A percentile compares a stretch with the other conserved stretches of the same genome.
Evolutionary conservation across 1,140 invertebrate species (phyloP).

Genomic region (Rhagoletis zephyria): DNA sequence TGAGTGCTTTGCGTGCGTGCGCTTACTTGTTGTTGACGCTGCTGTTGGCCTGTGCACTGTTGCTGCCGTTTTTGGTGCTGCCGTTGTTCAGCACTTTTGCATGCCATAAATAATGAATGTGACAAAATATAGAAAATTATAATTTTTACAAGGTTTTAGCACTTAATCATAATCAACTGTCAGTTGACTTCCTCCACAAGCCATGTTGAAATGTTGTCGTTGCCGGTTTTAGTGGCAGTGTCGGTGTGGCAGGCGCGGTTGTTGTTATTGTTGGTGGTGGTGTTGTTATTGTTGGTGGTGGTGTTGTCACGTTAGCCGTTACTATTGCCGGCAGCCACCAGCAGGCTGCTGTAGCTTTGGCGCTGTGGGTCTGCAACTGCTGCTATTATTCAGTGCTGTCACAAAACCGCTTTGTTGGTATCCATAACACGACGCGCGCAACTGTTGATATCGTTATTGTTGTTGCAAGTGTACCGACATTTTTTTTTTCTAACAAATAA

Average conservation of each 20-base stretch:
- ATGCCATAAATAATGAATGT: constrained; percentile 54
- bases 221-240: constrained; percentile 47
- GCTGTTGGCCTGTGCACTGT: neutral
- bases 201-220: constrained; percentile 61
- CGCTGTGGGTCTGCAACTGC: neutral
- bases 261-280: constrained; percentile 50
- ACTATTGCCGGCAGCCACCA: constrained; percentile 61
- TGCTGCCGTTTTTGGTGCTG: constrained; percentile 14
- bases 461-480: constrained; percentile 9
- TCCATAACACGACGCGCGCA: neutral
- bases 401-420: constrained; percentile 18
- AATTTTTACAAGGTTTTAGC: constrained; percentile 60
- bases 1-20: constrained; percentile 44
- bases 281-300: neutral
- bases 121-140: constrained; percentile 55
- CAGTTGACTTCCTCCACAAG: constrained; percentile 64
- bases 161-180: constrained; percentile 73
- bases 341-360: neutral
- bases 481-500: constrained; percentile 54
- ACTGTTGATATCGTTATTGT: constrained; percentile 23
- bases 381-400: constrained; percentile 60
- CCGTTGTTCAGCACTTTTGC: constrained; percentile 26
- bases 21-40: constrained; percentile 33
- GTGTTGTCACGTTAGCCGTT: constrained; percentile 56
- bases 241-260: constrained; percentile 37